Base-by-base conservation (phyloP, 2,113 vertebrate genomes). In the Oreochromis aureus region DNA sequence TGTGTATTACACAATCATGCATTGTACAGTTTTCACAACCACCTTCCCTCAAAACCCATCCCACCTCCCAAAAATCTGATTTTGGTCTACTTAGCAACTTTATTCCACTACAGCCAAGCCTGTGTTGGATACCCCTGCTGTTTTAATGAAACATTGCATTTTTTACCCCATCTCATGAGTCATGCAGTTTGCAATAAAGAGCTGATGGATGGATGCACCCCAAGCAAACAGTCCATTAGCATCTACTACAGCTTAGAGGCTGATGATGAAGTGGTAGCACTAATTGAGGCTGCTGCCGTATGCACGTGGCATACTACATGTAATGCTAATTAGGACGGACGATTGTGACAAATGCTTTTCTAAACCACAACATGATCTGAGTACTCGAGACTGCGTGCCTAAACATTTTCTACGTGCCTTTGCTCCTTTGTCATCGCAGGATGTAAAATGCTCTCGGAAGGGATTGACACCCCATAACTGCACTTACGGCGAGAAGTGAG, bases 181-280 rank as follows among this genome's bases (percentile, higher is more conserved):
- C 76, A 90, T 48, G n/a, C 61, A 39, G 27, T 90, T 90, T 87
- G 84, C 83, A 91, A 87, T 78, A 83, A 83, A 73, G 24, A 46
- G 22, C 58, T 95, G 93, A 95, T 92, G 71, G 93, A 95, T 92
- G 71, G 83, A 94, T 94, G 84, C 58, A 90, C 71, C 84, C 80
- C 86, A 46, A 87, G 89, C 27, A 84, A 84, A 83, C 73, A 69
- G 90, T 90, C 86, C 82, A 92, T 95, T 94, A 91, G 89, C 63
- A 85, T 86, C 66, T 46, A 80, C 55, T 76, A 81, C 76, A 90
- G 89, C 85, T 87, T 12, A 69, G 86, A 86, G 76, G 53, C 88
- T 86, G 88, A 89, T 92, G 69, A 92, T 95, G 83, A 92, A 89
- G 92, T 89, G 55, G 86, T 22, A 79, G 81, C 58, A 55, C 69